These are phyloP conservation scores for Aurelia coerulea DNA, from an alignment of 30 jellyfish, hydroid and myxozoan species.

Conservation along the genomic window DNA sequence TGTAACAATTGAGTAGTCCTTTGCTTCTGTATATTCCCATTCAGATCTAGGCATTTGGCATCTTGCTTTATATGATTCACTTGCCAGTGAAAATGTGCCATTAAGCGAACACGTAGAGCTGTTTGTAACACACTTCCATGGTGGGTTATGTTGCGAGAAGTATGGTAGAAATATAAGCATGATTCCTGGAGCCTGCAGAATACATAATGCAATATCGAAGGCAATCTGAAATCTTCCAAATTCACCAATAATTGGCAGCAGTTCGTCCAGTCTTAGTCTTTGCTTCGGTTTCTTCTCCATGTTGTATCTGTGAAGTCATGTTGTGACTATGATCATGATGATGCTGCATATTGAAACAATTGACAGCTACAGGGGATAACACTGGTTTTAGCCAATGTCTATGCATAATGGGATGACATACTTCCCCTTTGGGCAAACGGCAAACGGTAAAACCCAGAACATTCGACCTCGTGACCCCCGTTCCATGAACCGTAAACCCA, in stretches of 20 bases:
- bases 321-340: neutral
- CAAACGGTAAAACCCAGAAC: too few species aligned
- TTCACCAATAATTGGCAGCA: conserved; percentile 86
- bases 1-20: conserved; percentile 76
- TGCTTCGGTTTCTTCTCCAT: neutral
- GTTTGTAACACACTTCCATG: conserved; percentile 86
- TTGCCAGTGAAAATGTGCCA: conserved; percentile 36
- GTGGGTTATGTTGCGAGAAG: conserved; percentile 90
- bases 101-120: conserved; percentile 76
- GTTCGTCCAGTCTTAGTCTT: conserved; percentile 61
- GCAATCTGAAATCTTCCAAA: conserved; percentile 79
- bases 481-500: too few species aligned
- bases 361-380: too few species aligned
- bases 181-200: conserved; percentile 71
- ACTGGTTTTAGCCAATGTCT: too few species aligned
- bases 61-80: conserved; percentile 25
- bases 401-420: too few species aligned
- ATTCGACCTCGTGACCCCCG: too few species aligned
- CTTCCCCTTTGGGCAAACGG: too few species aligned
- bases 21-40: conserved; percentile 62
- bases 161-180: conserved; percentile 75
- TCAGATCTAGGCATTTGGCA: conserved; percentile 70
- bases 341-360: neutral
- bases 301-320: neutral
- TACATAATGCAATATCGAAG: conserved; percentile 57